phyloP scores from a whole-genome alignment of 2,797 vertebrate species.

The Tinamus major region DNA sequence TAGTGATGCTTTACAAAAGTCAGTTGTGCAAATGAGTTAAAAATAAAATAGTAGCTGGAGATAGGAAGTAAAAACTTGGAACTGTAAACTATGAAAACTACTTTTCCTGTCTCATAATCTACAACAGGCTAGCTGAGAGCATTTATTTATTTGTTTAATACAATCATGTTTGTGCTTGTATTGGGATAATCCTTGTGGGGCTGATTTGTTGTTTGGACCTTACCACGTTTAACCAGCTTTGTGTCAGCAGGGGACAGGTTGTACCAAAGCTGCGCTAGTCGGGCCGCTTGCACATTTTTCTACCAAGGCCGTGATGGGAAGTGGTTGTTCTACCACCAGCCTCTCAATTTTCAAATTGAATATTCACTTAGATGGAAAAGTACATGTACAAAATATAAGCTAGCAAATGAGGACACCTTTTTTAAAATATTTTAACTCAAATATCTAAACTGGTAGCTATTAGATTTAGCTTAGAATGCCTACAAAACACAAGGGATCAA shows the following conservation, averaged over 20 bases:
- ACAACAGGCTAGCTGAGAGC: conserved; percentile 8
- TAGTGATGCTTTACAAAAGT: background rate
- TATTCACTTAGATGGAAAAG: background rate
- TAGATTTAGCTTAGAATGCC: background rate
- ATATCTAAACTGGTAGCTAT: background rate
- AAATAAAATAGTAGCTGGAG: conserved; percentile 3
- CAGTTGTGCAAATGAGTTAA: conserved; percentile 22
- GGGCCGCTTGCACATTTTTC: background rate
- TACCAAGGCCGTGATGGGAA: background rate
- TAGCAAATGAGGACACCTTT: conserved; percentile 1
- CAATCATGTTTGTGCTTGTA: conserved; percentile 25
- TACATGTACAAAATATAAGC: background rate
- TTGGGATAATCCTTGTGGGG: conserved; percentile 23
- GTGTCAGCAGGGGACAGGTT: background rate
- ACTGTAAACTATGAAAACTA: conserved; percentile 21
- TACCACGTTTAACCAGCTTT: conserved; percentile 12
- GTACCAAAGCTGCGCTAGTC: background rate
- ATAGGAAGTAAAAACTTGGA: background rate
- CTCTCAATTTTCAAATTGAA: conserved; percentile 15
- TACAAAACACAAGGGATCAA: background rate
- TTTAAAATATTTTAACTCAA: background rate
- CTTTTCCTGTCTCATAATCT: conserved; percentile 18
- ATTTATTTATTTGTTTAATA: conserved; percentile 32
- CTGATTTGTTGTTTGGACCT: conserved; percentile 17
- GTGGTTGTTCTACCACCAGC: background rate